Evolutionary conservation across 1,140 invertebrate species (phyloP).

Genomic region (Gonioctena quinquepunctata): DNA sequence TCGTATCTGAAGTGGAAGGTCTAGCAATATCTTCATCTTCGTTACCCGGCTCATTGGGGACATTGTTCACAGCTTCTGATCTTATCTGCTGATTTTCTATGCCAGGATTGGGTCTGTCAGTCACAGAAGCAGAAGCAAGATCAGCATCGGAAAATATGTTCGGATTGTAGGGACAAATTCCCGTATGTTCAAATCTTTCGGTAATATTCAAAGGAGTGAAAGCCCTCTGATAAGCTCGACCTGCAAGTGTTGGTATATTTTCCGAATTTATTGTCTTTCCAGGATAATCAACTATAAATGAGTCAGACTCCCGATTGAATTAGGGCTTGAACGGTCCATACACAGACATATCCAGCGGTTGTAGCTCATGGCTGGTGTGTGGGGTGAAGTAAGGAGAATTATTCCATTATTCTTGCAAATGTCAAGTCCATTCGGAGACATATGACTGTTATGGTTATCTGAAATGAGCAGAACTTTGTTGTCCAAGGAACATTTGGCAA

Average conservation of each 20-base stretch:
- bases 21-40: not conserved
- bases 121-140: conserved; percentile 42
- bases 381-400: conserved; percentile 57
- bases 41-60: not conserved
- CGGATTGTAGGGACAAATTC: conserved; percentile 51
- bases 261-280: conserved; percentile 31
- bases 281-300: conserved; percentile 31
- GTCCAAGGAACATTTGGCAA: conserved; percentile 35
- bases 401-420: conserved; percentile 44
- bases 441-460: conserved; percentile 50
- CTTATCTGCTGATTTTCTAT: not conserved
- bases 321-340: conserved; percentile 41
- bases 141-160: conserved; percentile 50
- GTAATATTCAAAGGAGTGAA: conserved; percentile 44
- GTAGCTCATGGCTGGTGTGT: conserved; percentile 50
- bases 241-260: conserved; percentile 46
- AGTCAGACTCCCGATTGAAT: conserved; percentile 10
- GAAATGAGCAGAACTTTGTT: conserved; percentile 42
- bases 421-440: not conserved
- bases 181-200: conserved; percentile 50
- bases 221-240: conserved; percentile 43
- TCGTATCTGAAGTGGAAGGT: not conserved
- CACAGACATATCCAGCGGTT: conserved; percentile 52
- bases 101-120: not conserved
- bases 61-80: not conserved